Conservation (phyloP, 2,888 invertebrate genomes). For the Sinopyrophorus schimmeli region DNA sequence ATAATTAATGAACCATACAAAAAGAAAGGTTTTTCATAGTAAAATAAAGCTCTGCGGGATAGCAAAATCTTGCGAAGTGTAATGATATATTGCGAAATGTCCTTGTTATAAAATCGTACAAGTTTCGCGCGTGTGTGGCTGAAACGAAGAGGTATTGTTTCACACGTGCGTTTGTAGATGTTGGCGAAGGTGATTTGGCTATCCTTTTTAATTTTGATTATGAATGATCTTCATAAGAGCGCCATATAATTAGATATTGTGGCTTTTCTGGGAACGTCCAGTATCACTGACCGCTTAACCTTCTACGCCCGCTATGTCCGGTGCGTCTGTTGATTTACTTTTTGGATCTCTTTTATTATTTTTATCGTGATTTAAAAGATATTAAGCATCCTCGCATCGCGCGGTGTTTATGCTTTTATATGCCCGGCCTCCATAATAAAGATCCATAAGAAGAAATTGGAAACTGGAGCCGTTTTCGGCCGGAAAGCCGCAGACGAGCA, state of each 20-base stretch:
- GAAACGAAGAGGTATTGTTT: neutral
- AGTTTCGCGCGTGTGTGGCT: no score
- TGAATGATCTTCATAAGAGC: constrained; percentile 33
- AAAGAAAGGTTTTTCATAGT: no score
- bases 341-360: constrained; percentile 40
- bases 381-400: constrained; percentile 43
- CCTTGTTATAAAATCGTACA: no score
- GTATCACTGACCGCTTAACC: constrained; percentile 36
- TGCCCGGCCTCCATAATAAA: constrained; percentile 22
- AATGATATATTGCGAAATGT: no score
- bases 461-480: no score
- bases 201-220: constrained; percentile 26
- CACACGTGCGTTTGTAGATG: neutral
- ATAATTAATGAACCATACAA: no score
- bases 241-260: constrained; percentile 34
- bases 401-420: constrained; percentile 40
- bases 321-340: constrained; percentile 33
- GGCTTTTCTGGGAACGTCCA: constrained; percentile 33
- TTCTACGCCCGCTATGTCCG: constrained; percentile 36
- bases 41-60: no score
- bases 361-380: constrained; percentile 47
- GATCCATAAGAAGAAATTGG: no score
- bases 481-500: no score
- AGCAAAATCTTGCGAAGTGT: no score
- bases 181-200: constrained; percentile 20